These are phyloP conservation scores for Alectura lathami DNA, from an alignment of 2,113 vertebrate species.

Conservation along the genomic window DNA sequence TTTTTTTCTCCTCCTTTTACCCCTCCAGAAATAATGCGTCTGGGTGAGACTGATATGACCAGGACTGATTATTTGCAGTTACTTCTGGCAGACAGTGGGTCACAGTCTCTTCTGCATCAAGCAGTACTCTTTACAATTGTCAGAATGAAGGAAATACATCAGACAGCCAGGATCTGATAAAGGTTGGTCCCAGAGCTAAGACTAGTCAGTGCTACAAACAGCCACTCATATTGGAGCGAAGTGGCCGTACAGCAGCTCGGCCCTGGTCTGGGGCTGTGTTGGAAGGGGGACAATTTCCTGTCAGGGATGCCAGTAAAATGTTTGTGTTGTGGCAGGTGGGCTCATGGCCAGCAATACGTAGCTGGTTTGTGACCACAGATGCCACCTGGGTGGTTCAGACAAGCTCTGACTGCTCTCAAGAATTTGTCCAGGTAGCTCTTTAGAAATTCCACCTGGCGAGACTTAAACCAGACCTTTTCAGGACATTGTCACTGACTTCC, in stretches of 20 bases:
- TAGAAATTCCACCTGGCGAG: conserved; percentile 63
- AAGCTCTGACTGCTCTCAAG: conserved; percentile 26
- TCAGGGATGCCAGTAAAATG: background rate
- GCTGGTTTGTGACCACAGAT: conserved; percentile 8
- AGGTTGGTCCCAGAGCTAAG: background rate
- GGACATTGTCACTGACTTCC: conserved; percentile 51
- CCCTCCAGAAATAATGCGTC: background rate
- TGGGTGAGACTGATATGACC: background rate
- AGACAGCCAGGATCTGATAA: background rate
- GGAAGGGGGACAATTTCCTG: background rate
- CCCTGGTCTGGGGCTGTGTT: background rate
- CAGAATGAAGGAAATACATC: background rate
- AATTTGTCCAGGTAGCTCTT: conserved; percentile 30
- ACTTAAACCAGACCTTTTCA: conserved; percentile 33
- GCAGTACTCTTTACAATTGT: background rate
- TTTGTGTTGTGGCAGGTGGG: background rate
- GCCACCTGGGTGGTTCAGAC: conserved; percentile 51
- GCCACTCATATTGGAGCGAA: background rate
- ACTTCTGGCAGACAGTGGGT: background rate
- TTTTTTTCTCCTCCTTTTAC: background rate
- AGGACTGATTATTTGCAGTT: background rate
- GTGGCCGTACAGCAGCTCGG: background rate
- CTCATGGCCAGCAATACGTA: background rate
- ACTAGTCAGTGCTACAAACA: background rate
- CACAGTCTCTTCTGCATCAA: background rate